Evolutionary conservation across 2,888 invertebrate genomes (phyloP).

Genomic region (Morpho achilles): DNA sequence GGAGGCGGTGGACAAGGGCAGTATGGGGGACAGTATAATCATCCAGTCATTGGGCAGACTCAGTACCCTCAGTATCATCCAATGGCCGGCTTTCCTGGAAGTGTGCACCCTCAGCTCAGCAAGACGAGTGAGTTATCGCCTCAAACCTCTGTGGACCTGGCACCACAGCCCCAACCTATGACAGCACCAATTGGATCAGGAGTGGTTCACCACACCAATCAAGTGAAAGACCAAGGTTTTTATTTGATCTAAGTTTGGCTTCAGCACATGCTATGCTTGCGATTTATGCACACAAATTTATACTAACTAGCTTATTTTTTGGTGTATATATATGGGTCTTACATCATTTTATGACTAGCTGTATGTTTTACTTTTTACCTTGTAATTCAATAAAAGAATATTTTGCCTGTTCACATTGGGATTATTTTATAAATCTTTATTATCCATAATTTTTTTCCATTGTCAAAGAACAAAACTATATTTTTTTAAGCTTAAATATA

Average conservation of each 20-base stretch:
- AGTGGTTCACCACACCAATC: slow-evolving; percentile 65
- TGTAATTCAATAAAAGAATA: too few relatives aligned
- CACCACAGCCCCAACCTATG: slow-evolving; percentile 50
- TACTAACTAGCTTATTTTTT: slow-evolving; percentile 10
- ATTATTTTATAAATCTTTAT: too few relatives aligned
- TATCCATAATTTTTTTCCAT: too few relatives aligned
- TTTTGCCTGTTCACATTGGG: too few relatives aligned
- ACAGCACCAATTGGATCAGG: slow-evolving; percentile 70
- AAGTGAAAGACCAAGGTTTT: slow-evolving; percentile 80
- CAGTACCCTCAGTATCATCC: slow-evolving; percentile 72
- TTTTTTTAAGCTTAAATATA: too few relatives aligned
- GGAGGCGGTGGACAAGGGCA: slow-evolving; percentile 81
- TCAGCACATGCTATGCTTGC: slow-evolving; percentile 61
- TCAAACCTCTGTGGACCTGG: slow-evolving; percentile 65
- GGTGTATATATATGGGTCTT: slow-evolving; percentile 2
- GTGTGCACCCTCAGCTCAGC: slow-evolving; percentile 65
- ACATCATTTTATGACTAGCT: background rate
- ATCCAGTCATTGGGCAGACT: slow-evolving; percentile 83
- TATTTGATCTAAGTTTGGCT: slow-evolving; percentile 54
- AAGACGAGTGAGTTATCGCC: slow-evolving; percentile 78
- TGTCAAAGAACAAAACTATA: too few relatives aligned
- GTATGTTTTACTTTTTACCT: too few relatives aligned
- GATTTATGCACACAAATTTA: slow-evolving; percentile 47
- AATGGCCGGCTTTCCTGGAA: slow-evolving; percentile 73
- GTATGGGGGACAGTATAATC: slow-evolving; percentile 81